These are phyloP conservation scores for Neosilurus mollespiculum DNA, from an alignment of 2,797 vertebrate species.

Conservation along the genomic window DNA sequence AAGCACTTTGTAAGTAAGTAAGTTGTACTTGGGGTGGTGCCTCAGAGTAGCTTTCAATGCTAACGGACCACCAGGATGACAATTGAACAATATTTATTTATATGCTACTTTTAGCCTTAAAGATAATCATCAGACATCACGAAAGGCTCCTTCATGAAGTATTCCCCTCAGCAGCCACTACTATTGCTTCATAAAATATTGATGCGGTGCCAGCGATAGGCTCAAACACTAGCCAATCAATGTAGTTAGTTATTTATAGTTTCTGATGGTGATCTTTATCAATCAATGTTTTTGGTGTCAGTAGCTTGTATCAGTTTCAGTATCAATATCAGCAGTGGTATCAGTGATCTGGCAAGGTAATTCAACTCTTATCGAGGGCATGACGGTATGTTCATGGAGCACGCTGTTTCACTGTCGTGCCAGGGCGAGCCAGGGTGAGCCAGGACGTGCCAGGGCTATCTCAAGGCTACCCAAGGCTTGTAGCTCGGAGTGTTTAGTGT, in stretches of 20 bases:
- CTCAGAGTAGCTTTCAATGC: not conserved
- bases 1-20: not conserved
- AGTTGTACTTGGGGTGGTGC: not conserved
- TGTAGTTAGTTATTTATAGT: constrained; percentile 18
- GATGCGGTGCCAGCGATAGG: not conserved
- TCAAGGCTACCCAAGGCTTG: too few relatives aligned
- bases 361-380: constrained; percentile 6
- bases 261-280: constrained; percentile 26
- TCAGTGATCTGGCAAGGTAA: not conserved
- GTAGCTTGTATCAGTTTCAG: constrained; percentile 25
- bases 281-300: constrained; percentile 21
- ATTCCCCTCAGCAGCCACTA: not conserved
- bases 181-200: not conserved
- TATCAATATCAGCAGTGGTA: constrained; percentile 7
- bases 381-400: not conserved
- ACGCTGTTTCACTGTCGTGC: too few relatives aligned
- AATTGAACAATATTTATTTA: not conserved
- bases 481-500: too few relatives aligned
- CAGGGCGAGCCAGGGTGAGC: too few relatives aligned
- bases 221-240: constrained; percentile 8
- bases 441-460: too few relatives aligned
- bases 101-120: not conserved
- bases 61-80: not conserved
- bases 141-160: too few relatives aligned
- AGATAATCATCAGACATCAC: not conserved